A percentile compares a stretch with the other conserved stretches of the same genome.
phyloP scores from a whole-genome alignment of 2,797 vertebrate species.

The Mustela erminea region DNA sequence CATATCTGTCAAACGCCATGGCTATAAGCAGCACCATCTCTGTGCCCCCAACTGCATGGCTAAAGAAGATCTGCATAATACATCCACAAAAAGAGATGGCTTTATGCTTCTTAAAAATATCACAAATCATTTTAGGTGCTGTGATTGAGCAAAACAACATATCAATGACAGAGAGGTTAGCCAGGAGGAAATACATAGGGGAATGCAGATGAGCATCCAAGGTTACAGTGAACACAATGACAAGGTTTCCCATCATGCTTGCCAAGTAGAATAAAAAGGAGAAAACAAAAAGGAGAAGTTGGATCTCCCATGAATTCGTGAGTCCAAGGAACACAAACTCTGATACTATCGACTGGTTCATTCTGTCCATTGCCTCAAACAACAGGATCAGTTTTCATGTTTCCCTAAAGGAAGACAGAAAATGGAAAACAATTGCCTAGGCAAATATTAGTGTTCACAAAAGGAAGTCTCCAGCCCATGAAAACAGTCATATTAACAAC shows the following conservation, averaged over 20 bases:
- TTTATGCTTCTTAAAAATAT: conserved; percentile 67
- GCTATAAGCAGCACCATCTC: conserved; percentile 72
- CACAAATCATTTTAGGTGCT: conserved; percentile 74
- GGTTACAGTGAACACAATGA: conserved; percentile 68
- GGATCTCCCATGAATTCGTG: conserved; percentile 52
- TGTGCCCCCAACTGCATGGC: conserved; percentile 59
- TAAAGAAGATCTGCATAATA: conserved; percentile 71
- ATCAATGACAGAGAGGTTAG: conserved; percentile 74
- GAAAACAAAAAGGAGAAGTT: conserved; percentile 55
- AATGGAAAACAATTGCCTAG: not conserved
- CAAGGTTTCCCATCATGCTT: conserved; percentile 76
- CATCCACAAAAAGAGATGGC: conserved; percentile 77
- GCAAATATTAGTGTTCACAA: not conserved
- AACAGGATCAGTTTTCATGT: not conserved
- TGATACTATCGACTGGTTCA: conserved; percentile 61
- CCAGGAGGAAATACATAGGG: conserved; percentile 73
- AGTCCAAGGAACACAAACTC: conserved; percentile 77
- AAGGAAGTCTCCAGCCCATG: not conserved
- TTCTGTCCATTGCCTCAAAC: not conserved
- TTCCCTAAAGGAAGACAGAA: conserved; percentile 48
- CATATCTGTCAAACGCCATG: conserved; percentile 77
- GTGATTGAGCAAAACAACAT: conserved; percentile 63
- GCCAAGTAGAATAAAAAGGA: conserved; percentile 71
- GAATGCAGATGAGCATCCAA: conserved; percentile 68
- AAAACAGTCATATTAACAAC: not conserved